Evolutionary conservation across 92 coral and sea anemone genomes (phyloP), one percentile per base, ranked within the genome.

Genomic region (Porites divaricata): DNA sequence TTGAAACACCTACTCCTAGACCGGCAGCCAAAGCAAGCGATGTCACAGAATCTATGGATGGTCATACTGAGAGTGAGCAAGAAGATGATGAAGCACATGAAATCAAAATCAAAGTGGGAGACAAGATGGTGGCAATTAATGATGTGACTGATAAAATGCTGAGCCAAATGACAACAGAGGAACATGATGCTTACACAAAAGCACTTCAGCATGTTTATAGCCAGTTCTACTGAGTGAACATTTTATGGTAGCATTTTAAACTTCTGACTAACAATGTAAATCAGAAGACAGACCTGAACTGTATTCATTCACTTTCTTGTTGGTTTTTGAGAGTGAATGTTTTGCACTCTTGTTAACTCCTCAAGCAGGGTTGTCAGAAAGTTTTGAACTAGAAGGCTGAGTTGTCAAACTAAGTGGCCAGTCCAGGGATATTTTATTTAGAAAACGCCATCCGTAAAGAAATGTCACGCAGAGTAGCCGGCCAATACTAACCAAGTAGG

Each of bases 61-160:
- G 54, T 72, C 88, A 79, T 76, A 82, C 86, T 28, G 93, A 92
- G 66, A 85, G 89, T 58, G 96, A 91, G 10, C 88, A 83, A 53
- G 98, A 91, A 70, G 99, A 88, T 17, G 98, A 96, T 0, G 99
- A 95, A 56, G 92, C 71, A 16, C 90, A 90, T 41, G 92, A 85
- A 54, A 87, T 91, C 58, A 93, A 88, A 78, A 91, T 95, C 67
- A 95, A 91, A 74, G 83, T 96, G 63, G 92, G 95, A 70, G 96
- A 94, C 63, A 96, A 93, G 80, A 80, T 91, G 91, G 95, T 96
- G 77, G 80, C 97, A 61, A 72, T 96, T 35, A 85, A 85, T 89
- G 99, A 96, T 75, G 95, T 96, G 51, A 96, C 94, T 63, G 97
- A 89, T 75, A 93, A 89, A 66, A 96, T 96, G 98, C 89, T 91